Evolutionary conservation across 2,888 invertebrate species (phyloP), one percentile per base, ranked within the genome.

Genomic region (Heteropelma amictum): DNA sequence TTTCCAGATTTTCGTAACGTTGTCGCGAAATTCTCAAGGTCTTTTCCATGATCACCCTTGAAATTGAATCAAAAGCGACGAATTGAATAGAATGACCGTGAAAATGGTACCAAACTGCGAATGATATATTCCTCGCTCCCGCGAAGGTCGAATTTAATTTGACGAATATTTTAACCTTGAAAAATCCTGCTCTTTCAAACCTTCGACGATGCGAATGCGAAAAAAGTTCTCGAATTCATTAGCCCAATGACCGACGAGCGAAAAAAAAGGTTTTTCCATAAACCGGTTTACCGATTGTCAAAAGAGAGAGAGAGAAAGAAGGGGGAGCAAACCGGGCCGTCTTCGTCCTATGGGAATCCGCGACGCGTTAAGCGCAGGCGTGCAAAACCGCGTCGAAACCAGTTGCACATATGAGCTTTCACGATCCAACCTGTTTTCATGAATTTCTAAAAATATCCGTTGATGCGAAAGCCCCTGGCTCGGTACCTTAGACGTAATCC

Each of bases 281-380:
- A 67, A 75, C 75, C 75, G 75, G 70, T 75, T 71, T 17, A 33
- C 21, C 45, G 17, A 67, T 75, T 71, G 65, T 60, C 38, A 60
- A 65, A 64, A 69, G 38, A 28, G 58, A 35, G 61, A 54, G 21
- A 65, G 45, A 33, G 23, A 3, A 7, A 38, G n/a, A 38, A 58
- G 42, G 42, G 10, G 21, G 26, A 49, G 26, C 1, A n/a, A 21
- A 33, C 8, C 10, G 10, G 10, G 60, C 3, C 38, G 14, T 7
- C 8, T 38, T 21, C 10, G 40, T 21, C 63, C 5, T 54, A 7
- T 14, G 2, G n/a, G 19, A 12, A 26, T 12, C 54, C 12, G 30
- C 23, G 21, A 45, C 45, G 35, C 14, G 19, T 49, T 14, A 19
- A 49, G 19, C 30, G 12, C 14, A 28, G 28, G 6, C 23, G n/a